Percentiles rank a stretch among this genome's conserved stretches.
These are phyloP conservation scores for Hyperoplus lanceolatus DNA, from an alignment of 2,797 vertebrate genomes.

Conservation along the genomic window DNA sequence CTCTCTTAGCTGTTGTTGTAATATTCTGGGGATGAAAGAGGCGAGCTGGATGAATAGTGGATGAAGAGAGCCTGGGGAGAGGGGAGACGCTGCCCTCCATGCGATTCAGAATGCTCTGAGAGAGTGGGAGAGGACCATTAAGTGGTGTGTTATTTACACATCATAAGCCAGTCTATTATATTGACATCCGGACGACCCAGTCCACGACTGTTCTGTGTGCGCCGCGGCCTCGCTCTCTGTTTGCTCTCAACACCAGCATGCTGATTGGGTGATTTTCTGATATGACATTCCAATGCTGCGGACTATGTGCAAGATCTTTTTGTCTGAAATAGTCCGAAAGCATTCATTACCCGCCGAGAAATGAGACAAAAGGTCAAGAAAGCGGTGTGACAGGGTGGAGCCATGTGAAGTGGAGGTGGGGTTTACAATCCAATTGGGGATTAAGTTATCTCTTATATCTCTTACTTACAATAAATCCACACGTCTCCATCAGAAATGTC, in stretches of 20 bases:
- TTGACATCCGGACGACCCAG: constrained; percentile 84
- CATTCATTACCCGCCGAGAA: constrained; percentile 85
- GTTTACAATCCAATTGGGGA: constrained; percentile 86
- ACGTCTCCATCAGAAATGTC: constrained; percentile 85
- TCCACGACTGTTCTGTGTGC: constrained; percentile 66
- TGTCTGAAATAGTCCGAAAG: constrained; percentile 84
- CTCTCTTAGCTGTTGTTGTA: constrained; percentile 15
- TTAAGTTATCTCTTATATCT: constrained; percentile 87
- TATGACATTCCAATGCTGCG: constrained; percentile 85
- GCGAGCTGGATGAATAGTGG: constrained; percentile 44
- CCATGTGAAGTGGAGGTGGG: constrained; percentile 79
- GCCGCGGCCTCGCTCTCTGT: constrained; percentile 79
- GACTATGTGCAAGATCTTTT: constrained; percentile 80
- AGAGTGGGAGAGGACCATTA: constrained; percentile 84
- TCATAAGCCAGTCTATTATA: constrained; percentile 88
- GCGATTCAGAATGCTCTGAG: constrained; percentile 80
- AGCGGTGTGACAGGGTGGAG: constrained; percentile 76
- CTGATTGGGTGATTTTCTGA: constrained; percentile 89
- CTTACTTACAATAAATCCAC: constrained; percentile 88
- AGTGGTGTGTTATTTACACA: constrained; percentile 87
- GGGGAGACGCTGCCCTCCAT: constrained; percentile 63
- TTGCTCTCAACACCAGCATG: constrained; percentile 87
- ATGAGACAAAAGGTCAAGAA: constrained; percentile 87
- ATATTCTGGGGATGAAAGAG: constrained; percentile 47
- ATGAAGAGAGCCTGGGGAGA: constrained; percentile 39